Evolutionary conservation across 2,888 invertebrate species (phyloP).

Genomic region (Sarcophaga caerulescens): DNA sequence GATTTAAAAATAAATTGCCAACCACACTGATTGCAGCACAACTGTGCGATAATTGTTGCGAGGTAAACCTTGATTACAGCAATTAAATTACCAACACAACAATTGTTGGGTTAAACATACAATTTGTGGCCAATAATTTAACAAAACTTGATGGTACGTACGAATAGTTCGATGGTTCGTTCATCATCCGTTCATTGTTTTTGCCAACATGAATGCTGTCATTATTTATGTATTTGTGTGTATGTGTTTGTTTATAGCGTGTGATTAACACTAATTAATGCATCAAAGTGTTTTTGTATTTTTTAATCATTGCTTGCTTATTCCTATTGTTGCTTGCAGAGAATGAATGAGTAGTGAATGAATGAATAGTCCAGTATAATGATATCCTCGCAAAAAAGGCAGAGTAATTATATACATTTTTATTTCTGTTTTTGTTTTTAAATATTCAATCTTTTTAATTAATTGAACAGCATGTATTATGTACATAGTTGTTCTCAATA

Average conservation of each 20-base stretch:
- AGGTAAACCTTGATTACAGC: not conserved
- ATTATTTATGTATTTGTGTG: not conserved
- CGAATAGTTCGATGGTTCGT: not conserved
- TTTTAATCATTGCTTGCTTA: not conserved
- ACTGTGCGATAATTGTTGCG: not conserved
- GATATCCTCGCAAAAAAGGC: too few species aligned
- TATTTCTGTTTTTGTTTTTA: too few species aligned
- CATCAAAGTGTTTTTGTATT: conserved; percentile 3
- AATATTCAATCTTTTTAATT: too few species aligned
- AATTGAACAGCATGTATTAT: too few species aligned
- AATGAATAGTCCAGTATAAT: too few species aligned
- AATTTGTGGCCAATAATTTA: conserved; percentile 18
- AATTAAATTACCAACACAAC: conserved; percentile 1
- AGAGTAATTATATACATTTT: too few species aligned
- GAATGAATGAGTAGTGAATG: too few species aligned
- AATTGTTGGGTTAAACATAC: conserved; percentile 8
- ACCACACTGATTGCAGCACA: not conserved
- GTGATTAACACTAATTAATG: conserved; percentile 36
- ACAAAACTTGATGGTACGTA: not conserved
- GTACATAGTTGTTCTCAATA: too few species aligned
- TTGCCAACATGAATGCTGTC: not conserved
- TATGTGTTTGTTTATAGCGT: conserved; percentile 14
- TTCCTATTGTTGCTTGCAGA: too few species aligned
- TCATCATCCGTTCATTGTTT: not conserved
- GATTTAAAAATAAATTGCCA: too few species aligned